Evolutionary conservation across 2,797 vertebrate genomes (phyloP).

Genomic region (Enteromius thamalakanensis): DNA sequence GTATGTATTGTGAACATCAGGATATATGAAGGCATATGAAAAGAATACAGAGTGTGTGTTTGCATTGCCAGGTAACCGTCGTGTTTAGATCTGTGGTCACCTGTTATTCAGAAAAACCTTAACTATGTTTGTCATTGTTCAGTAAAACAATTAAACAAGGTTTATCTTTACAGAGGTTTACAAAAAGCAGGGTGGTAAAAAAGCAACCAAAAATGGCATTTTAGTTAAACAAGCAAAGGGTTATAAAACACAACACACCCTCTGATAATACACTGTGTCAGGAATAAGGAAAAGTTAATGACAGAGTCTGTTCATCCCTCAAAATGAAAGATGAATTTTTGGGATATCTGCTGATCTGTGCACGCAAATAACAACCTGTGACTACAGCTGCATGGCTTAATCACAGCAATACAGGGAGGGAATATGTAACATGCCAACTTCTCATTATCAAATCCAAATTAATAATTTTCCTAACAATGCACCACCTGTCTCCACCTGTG

Average conservation of each 20-base stretch:
- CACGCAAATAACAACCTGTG: conserved; percentile 29
- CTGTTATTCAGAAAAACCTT: conserved; percentile 53
- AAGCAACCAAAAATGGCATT: background rate
- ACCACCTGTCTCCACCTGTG: conserved; percentile 44
- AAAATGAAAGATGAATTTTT: conserved; percentile 31
- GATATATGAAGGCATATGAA: conserved; percentile 75
- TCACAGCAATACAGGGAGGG: conserved; percentile 31
- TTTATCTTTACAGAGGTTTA: conserved; percentile 19
- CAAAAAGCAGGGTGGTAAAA: conserved; percentile 5
- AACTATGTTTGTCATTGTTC: conserved; percentile 45
- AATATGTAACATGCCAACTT: conserved; percentile 41
- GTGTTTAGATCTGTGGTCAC: conserved; percentile 52
- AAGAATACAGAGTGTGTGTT: conserved; percentile 77
- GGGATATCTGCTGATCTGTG: conserved; percentile 39
- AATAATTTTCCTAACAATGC: conserved; percentile 35
- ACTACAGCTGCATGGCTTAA: conserved; percentile 29
- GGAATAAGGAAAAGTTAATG: conserved; percentile 23
- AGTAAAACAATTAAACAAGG: conserved; percentile 22
- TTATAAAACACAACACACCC: conserved; percentile 38
- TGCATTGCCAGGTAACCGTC: conserved; percentile 51
- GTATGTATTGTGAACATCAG: background rate
- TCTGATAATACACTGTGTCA: background rate
- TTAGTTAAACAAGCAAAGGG: conserved; percentile 20
- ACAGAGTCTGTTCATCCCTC: conserved; percentile 19
- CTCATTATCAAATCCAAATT: conserved; percentile 42